These are phyloP conservation scores for Galeruca laticollis DNA, from an alignment of 2,888 invertebrate species.

Conservation along the genomic window DNA sequence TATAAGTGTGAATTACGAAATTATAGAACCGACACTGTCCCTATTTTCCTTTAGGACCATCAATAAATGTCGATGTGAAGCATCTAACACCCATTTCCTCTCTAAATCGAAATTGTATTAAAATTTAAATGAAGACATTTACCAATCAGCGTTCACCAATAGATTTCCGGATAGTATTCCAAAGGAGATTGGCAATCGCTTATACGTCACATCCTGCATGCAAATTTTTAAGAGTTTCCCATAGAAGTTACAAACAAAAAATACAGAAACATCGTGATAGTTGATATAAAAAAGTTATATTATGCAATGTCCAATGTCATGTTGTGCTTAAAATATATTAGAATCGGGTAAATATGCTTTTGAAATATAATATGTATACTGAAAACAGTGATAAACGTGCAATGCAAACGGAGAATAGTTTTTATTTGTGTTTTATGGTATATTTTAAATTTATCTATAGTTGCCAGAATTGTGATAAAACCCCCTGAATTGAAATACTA, in stretches of 20 bases:
- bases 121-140: conserved; percentile 67
- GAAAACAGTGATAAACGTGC: no score
- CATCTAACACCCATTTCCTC: conserved; percentile 55
- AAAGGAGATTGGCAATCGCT: conserved; percentile 65
- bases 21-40: conserved; percentile 44
- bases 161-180: conserved; percentile 65
- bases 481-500: no score
- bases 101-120: conserved; percentile 62
- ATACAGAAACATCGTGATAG: neutral
- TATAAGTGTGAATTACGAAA: neutral
- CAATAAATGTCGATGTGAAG: conserved; percentile 53
- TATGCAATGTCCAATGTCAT: no score
- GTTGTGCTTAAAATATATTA: no score
- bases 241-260: conserved; percentile 10
- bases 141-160: conserved; percentile 66
- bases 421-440: no score
- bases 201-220: conserved; percentile 67
- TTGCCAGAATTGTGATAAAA: no score
- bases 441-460: no score
- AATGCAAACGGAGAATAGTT: no score
- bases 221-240: conserved; percentile 56
- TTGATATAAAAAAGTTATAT: no score
- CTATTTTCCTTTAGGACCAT: conserved; percentile 36
- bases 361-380: no score
- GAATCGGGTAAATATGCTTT: no score